Evolutionary conservation across 2,113 vertebrate genomes (phyloP).

Genomic region (Sylvia atricapilla): DNA sequence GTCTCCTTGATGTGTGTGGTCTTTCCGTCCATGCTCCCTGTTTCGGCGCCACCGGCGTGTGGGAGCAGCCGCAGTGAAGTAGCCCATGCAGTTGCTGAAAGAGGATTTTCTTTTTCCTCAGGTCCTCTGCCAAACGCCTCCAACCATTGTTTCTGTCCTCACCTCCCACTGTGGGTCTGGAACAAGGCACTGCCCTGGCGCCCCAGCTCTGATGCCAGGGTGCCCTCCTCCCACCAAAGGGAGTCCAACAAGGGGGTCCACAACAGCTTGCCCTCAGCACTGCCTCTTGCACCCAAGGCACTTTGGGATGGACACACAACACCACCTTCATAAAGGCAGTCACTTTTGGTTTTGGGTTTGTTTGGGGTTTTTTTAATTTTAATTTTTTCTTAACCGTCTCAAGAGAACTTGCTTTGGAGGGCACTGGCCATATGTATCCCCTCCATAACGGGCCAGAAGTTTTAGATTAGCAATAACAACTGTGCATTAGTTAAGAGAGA

Average conservation of each 20-base stretch:
- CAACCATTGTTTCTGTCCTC: conserved; percentile 38
- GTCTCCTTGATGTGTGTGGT: conserved; percentile 55
- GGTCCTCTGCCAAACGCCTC: conserved; percentile 31
- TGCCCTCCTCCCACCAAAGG: not conserved
- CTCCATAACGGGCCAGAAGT: not conserved
- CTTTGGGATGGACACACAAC: not conserved
- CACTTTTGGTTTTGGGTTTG: not conserved
- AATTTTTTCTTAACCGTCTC: not conserved
- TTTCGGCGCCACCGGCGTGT: not conserved
- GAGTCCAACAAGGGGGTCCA: rapidly evolving
- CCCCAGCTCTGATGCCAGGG: not conserved
- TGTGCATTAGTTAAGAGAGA: not conserved
- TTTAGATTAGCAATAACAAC: not conserved
- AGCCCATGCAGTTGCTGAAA: conserved; percentile 9
- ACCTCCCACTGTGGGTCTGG: conserved; percentile 20
- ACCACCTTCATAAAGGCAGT: not conserved
- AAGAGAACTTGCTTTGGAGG: not conserved
- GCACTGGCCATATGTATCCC: rapidly evolving
- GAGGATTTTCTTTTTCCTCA: not conserved
- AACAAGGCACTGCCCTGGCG: not conserved
- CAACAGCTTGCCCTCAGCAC: not conserved
- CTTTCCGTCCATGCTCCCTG: not conserved
- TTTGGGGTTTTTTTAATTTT: not conserved
- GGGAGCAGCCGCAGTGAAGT: conserved; percentile 27
- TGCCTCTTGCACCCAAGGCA: not conserved